A percentile compares a stretch with the other conserved stretches of the same genome.
Conservation (phyloP, 2,888 invertebrate genomes). For the Chelonus formosanus region DNA sequence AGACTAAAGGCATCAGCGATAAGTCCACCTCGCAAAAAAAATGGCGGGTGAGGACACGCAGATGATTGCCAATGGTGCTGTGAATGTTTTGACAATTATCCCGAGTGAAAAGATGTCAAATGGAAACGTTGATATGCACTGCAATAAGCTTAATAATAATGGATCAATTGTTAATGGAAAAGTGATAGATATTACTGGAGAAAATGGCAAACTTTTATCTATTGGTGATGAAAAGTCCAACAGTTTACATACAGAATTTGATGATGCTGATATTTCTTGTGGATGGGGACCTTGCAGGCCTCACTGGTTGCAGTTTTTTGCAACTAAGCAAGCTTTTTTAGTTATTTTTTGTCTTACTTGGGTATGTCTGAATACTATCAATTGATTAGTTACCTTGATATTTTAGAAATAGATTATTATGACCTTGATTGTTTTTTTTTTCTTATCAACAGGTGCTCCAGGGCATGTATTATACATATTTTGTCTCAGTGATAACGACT, state of each 20-base stretch:
- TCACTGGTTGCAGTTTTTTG: constrained; percentile 78
- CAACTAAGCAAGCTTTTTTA: constrained; percentile 89
- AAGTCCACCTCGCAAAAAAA: constrained; percentile 19
- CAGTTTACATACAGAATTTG: constrained; percentile 55
- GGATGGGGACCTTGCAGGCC: constrained; percentile 84
- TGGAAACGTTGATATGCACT: constrained; percentile 54
- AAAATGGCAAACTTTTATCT: constrained; percentile 55
- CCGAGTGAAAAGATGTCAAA: constrained; percentile 55
- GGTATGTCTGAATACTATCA: constrained; percentile 65
- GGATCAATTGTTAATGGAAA: constrained; percentile 57
- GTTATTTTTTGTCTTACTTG: constrained; percentile 87
- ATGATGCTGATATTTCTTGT: constrained; percentile 72
- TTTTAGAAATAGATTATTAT: constrained; percentile 3
- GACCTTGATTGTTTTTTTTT: constrained; percentile 14
- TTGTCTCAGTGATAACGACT: constrained; percentile 92
- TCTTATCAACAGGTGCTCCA: constrained; percentile 60
- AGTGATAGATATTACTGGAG: constrained; percentile 50
- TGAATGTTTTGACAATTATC: constrained; percentile 57
- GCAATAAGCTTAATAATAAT: constrained; percentile 57
- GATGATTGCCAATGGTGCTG: constrained; percentile 55
- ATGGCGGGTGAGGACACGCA: constrained; percentile 60
- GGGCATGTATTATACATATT: constrained; percentile 95
- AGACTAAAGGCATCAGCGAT: background rate
- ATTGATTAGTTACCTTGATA: background rate
- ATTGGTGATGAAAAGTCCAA: constrained; percentile 52